Evolutionary conservation across 2,888 invertebrate genomes (phyloP).

Genomic region (Leptinotarsa tumamoca): DNA sequence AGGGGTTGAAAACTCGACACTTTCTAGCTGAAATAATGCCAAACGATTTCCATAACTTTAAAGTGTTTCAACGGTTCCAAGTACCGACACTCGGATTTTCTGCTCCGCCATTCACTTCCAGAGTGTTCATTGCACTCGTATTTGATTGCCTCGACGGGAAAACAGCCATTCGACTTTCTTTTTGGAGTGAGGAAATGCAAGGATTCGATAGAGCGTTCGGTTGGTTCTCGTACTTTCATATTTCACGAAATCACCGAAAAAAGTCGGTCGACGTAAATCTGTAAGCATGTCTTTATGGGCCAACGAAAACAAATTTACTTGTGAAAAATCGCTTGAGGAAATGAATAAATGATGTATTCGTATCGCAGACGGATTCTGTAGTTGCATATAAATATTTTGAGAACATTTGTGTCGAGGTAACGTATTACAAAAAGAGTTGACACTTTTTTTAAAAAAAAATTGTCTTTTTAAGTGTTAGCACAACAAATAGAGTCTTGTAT

Average conservation of each 20-base stretch:
- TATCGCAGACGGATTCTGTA: not conserved
- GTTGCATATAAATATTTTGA: not conserved
- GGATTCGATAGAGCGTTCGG: slow-evolving; percentile 29
- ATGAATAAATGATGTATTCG: slow-evolving; percentile 36
- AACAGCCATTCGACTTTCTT: slow-evolving; percentile 44
- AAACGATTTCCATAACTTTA: not conserved
- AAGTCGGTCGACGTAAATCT: slow-evolving; percentile 32
- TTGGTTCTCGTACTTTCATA: slow-evolving; percentile 20
- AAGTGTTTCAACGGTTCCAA: slow-evolving; percentile 11
- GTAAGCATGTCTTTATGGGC: slow-evolving; percentile 37
- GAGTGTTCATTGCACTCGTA: slow-evolving; percentile 43
- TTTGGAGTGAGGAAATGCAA: slow-evolving; percentile 28
- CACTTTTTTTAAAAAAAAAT: too few species aligned
- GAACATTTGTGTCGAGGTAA: not conserved
- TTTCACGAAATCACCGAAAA: slow-evolving; percentile 16
- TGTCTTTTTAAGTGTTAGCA: too few species aligned
- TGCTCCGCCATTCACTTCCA: slow-evolving; percentile 24
- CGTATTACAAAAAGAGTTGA: too few species aligned
- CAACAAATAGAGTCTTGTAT: too few species aligned
- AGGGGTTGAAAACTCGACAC: not conserved
- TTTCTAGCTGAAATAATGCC: not conserved
- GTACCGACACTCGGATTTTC: slow-evolving; percentile 23
- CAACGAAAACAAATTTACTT: slow-evolving; percentile 36
- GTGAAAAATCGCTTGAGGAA: slow-evolving; percentile 30
- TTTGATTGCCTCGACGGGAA: slow-evolving; percentile 46